Conservation (phyloP, 2,797 vertebrate genomes). For the Hippoglossus hippoglossus region DNA sequence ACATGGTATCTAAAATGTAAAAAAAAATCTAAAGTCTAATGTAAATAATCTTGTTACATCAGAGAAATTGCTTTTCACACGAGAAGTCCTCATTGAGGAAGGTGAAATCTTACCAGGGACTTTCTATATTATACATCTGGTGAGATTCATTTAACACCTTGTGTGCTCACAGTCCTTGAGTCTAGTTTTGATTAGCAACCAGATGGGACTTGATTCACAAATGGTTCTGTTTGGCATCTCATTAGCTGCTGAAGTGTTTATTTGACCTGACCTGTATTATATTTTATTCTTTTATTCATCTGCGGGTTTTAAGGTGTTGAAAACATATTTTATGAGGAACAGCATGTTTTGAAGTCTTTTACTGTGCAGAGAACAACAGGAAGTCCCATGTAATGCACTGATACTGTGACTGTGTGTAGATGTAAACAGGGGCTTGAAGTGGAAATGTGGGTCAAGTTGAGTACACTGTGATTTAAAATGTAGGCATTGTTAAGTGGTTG, state of each 20-base stretch:
- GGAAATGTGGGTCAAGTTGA: constrained; percentile 27
- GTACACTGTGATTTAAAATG: constrained; percentile 21
- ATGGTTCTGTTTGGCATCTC: constrained; percentile 62
- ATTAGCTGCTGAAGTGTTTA: constrained; percentile 47
- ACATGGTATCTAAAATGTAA: neutral
- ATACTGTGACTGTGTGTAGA: constrained; percentile 12
- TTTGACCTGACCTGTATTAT: constrained; percentile 53
- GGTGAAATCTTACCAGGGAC: constrained; percentile 31
- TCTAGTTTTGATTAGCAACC: constrained; percentile 65
- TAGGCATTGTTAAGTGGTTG: constrained; percentile 10
- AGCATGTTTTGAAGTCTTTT: neutral
- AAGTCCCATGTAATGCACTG: constrained; percentile 23
- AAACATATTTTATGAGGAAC: constrained; percentile 15
- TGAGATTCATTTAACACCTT: constrained; percentile 49
- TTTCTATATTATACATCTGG: constrained; percentile 44
- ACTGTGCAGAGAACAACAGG: constrained; percentile 1
- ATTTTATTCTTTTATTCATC: constrained; percentile 25
- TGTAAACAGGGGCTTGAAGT: constrained; percentile 13
- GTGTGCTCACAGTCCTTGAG: constrained; percentile 56
- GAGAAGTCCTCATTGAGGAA: neutral
- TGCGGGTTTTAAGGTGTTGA: constrained; percentile 35
- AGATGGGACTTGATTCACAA: constrained; percentile 61
- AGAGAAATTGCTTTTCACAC: constrained; percentile 8
- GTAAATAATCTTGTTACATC: neutral
- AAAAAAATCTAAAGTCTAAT: neutral